Evolutionary conservation across 2,797 vertebrate species (phyloP), one percentile per base, ranked within the genome.

Genomic region (Austrolebias charrua): DNA sequence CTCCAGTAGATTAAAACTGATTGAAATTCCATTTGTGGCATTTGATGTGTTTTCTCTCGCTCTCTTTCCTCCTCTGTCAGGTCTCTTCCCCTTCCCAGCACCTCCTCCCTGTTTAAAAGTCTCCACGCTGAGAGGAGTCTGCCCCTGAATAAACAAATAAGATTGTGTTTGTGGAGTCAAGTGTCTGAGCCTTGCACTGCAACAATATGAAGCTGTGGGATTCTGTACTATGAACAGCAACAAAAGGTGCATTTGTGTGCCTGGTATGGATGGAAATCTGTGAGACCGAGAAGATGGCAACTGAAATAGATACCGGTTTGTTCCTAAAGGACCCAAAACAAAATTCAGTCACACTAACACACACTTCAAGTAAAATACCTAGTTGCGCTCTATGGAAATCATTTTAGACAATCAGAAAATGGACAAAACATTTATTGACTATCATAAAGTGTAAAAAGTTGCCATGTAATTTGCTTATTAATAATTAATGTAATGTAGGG

Each of bases 1-100:
- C 86, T 90, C 65, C 1, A 54, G 76, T 68, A 88, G 83, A 92
- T 89, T 88, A 90, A 89, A 87, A 88, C 76, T 85, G 82, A 92
- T 87, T 92, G 86, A 89, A 91, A 91, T 85, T 84, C 83, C 76
- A 87, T 91, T 88, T 88, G 83, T 83, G 83, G 69, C 61, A 15
- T 84, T 86, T 88, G 79, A 60, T 72, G 67, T 79, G 68, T 70
- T 80, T 66, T 38, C 38, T 43, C 42, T 55, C 28, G 11, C 28
- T 29, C 4, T 14, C 24, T n/a, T 28, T 45, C n/a, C 5, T 2
- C 10, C 43, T 5, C 75, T 74, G 68, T 76, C 60, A 57, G 55
- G 71, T 67, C 40, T 63, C 52, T 52, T 57, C 51, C 61, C 29
- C 60, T 24, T 11, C 29, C 56, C 49, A 31, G 11, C 69, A 53